A percentile compares a stretch with the other conserved stretches of the same genome.
Conservation (phyloP, 1,140 invertebrate species). For the Wiebesia pumilae region DNA sequence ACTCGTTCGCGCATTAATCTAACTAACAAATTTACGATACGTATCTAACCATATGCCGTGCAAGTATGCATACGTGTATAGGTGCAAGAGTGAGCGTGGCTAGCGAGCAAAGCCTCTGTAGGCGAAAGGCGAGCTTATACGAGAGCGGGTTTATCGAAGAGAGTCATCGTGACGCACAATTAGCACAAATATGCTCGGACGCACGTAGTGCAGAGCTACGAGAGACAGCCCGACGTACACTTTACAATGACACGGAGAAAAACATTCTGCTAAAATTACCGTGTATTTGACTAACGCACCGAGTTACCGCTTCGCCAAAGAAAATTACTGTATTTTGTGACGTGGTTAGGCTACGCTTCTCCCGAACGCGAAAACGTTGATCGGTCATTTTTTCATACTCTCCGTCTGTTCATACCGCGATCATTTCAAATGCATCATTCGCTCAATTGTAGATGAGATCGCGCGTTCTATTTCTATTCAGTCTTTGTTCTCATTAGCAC, state of each 20-base stretch:
- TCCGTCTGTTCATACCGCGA: not conserved
- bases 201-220: not conserved
- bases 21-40: conserved; percentile 42
- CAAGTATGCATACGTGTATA: not conserved
- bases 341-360: not conserved
- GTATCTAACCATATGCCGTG: not conserved
- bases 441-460: not conserved
- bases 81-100: not conserved
- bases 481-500: not conserved
- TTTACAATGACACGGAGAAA: not conserved
- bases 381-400: not conserved
- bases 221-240: not conserved
- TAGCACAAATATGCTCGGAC: conserved; percentile 10
- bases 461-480: not conserved
- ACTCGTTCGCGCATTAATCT: conserved; percentile 19
- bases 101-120: too few species aligned
- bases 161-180: conserved; percentile 38
- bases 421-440: not conserved
- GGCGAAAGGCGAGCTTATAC: not conserved
- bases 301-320: not conserved
- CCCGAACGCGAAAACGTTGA: not conserved
- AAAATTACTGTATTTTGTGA: not conserved
- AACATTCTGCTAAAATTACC: not conserved
- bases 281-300: not conserved
- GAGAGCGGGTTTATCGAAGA: conserved; percentile 16